A percentile compares a stretch with the other conserved stretches of the same genome.
Evolutionary conservation across 2,797 vertebrate species (phyloP).

Genomic region (Sciaenops ocellatus): DNA sequence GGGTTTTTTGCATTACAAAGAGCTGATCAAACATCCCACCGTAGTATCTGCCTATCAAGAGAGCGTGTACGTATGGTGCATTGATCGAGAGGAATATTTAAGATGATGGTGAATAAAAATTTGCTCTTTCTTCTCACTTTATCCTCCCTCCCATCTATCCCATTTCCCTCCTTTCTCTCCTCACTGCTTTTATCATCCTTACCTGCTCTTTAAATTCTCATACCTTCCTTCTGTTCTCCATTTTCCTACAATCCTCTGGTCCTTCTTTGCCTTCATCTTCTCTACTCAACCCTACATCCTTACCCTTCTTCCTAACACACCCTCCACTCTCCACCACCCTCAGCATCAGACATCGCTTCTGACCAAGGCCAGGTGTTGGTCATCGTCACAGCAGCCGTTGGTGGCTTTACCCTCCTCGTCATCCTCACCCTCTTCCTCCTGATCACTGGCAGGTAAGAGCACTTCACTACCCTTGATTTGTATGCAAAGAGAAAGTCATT

Average conservation of each 20-base stretch:
- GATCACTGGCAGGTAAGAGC: conserved; percentile 94
- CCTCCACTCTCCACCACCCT: conserved; percentile 6
- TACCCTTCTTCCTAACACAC: background rate
- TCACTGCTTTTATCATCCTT: conserved; percentile 11
- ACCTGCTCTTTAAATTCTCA: conserved; percentile 15
- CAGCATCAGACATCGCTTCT: conserved; percentile 93
- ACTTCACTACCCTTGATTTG: background rate
- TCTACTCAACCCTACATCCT: background rate
- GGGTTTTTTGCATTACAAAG: conserved; percentile 70
- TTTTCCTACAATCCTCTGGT: background rate
- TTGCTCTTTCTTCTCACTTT: conserved; percentile 12
- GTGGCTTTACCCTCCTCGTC: conserved; percentile 94
- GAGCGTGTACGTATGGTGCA: conserved; percentile 20
- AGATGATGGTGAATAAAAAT: conserved; percentile 45
- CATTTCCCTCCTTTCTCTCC: conserved; percentile 16
- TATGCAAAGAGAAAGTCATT: background rate
- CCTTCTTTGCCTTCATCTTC: background rate
- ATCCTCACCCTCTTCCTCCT: conserved; percentile 97
- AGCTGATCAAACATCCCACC: conserved; percentile 68
- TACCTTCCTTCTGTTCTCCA: background rate
- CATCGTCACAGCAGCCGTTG: conserved; percentile 94
- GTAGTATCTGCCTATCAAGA: conserved; percentile 51
- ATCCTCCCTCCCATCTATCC: background rate
- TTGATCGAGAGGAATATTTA: conserved; percentile 44
- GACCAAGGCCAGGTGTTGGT: conserved; percentile 97